A percentile compares a stretch with the other conserved stretches of the same genome.
Conservation (phyloP, 2,113 vertebrate genomes). For the Chroicocephalus ridibundus region DNA sequence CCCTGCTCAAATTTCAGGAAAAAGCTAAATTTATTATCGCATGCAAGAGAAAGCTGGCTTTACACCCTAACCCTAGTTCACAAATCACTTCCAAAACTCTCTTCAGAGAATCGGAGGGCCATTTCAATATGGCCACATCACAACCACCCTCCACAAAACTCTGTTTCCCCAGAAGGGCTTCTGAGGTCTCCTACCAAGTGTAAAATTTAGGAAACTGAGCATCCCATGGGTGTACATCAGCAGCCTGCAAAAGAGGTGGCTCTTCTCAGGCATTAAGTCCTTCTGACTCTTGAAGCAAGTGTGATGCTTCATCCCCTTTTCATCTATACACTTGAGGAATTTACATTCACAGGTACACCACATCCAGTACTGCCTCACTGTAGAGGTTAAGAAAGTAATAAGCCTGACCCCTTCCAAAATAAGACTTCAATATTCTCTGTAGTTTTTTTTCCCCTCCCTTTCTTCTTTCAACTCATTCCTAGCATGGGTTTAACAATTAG, state of each 20-base stretch:
- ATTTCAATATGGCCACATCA: not conserved
- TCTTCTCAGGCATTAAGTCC: not conserved
- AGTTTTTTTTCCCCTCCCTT: fast-evolving
- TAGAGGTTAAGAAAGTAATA: not conserved
- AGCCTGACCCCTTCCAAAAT: not conserved
- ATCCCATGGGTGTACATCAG: not conserved
- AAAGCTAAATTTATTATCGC: not conserved
- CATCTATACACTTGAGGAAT: not conserved
- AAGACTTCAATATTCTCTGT: not conserved
- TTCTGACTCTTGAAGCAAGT: not conserved
- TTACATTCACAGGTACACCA: not conserved
- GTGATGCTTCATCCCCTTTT: not conserved
- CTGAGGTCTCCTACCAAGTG: not conserved
- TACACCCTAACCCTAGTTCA: not conserved
- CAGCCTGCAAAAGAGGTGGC: not conserved
- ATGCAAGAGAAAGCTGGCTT: not conserved
- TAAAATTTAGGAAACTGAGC: not conserved
- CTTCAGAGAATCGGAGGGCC: not conserved
- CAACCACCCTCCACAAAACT: not conserved
- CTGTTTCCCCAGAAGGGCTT: not conserved
- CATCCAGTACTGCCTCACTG: not conserved
- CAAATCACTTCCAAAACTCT: not conserved
- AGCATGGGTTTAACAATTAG: not conserved
- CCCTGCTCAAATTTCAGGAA: not conserved
- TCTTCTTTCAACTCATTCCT: not conserved